These are phyloP conservation scores for Caenorhabditis imperialis DNA, from an alignment of 2,888 invertebrate genomes.

Conservation along the genomic window DNA sequence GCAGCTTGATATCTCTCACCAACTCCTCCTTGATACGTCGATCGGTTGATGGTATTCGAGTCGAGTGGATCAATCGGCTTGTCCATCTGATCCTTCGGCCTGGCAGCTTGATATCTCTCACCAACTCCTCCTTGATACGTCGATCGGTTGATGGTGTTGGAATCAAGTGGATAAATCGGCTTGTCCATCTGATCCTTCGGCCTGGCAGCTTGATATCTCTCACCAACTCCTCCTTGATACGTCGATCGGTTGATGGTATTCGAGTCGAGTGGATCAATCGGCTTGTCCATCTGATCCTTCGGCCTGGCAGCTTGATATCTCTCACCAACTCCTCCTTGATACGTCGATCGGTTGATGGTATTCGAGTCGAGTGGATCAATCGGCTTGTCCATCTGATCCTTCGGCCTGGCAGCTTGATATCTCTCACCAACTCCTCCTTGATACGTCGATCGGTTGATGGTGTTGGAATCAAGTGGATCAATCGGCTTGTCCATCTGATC, in stretches of 20 bases:
- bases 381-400: conserved; percentile 15
- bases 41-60: conserved; percentile 12
- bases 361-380: conserved; percentile 8
- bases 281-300: conserved; percentile 14
- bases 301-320: conserved; percentile 15
- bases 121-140: conserved; percentile 28
- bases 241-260: conserved; percentile 15
- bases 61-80: conserved; percentile 9
- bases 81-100: conserved; percentile 21
- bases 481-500: conserved; percentile 14
- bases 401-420: conserved; percentile 8
- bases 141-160: conserved; percentile 11
- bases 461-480: conserved; percentile 7
- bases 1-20: conserved; percentile 17
- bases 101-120: conserved; percentile 10
- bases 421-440: conserved; percentile 17
- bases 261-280: conserved; percentile 9
- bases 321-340: conserved; percentile 16
- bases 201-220: conserved; percentile 11
- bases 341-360: conserved; percentile 19
- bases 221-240: conserved; percentile 23
- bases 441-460: conserved; percentile 17
- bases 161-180: conserved; percentile 8
- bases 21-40: conserved; percentile 20
- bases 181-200: conserved; percentile 19